These are phyloP conservation scores for Sebastes elongatus DNA, from an alignment of 2,797 vertebrate genomes.

Conservation along the genomic window DNA sequence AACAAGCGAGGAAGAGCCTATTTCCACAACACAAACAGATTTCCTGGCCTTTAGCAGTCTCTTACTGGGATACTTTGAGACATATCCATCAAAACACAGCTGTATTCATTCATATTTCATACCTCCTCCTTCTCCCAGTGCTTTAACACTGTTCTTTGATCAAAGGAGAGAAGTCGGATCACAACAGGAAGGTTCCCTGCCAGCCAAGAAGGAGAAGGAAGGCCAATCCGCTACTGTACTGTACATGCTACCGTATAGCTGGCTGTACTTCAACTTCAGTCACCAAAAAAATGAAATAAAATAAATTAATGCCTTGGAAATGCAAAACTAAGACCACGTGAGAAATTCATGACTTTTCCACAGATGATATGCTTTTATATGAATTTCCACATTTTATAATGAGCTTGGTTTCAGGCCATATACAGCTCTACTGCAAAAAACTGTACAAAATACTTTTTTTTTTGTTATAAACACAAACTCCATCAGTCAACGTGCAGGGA, in stretches of 20 bases:
- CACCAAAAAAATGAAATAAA: constrained; percentile 7
- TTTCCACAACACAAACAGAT: constrained; percentile 85
- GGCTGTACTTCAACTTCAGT: constrained; percentile 45
- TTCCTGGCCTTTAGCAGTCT: constrained; percentile 84
- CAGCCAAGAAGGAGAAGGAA: constrained; percentile 74
- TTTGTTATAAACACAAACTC: constrained; percentile 53
- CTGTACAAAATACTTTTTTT: constrained; percentile 48
- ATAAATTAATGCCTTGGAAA: constrained; percentile 36
- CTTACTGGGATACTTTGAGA: constrained; percentile 84
- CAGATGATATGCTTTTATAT: constrained; percentile 35
- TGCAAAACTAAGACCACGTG: constrained; percentile 37
- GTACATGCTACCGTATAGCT: constrained; percentile 58
- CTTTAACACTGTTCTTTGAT: constrained; percentile 85
- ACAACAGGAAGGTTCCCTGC: constrained; percentile 84
- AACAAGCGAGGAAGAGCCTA: constrained; percentile 77
- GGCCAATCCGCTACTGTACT: constrained; percentile 63
- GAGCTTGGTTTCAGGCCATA: constrained; percentile 29
- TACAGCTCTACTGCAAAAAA: constrained; percentile 21
- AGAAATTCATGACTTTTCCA: constrained; percentile 41
- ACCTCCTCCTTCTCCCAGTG: constrained; percentile 83
- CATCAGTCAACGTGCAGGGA: constrained; percentile 28
- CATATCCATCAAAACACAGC: constrained; percentile 84
- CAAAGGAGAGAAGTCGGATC: constrained; percentile 81
- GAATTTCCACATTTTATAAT: constrained; percentile 33
- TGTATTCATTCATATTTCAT: constrained; percentile 86